phyloP scores from a whole-genome alignment of 2,888 invertebrate genomes.

The Stenotaenia linearis region DNA sequence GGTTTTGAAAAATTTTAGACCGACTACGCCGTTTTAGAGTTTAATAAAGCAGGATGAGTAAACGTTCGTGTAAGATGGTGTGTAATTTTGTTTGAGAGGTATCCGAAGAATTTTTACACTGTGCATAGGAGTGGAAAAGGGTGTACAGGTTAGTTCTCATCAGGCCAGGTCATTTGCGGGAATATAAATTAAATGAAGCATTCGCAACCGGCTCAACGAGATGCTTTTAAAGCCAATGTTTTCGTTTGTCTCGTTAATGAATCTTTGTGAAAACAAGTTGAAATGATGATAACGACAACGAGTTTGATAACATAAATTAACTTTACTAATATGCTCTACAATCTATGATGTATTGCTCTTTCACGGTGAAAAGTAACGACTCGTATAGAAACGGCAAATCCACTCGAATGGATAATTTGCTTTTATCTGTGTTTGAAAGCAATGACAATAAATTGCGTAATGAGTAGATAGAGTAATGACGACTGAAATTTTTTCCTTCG shows the following conservation, averaged over 20 bases:
- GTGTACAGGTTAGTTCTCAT: slow-evolving; percentile 22
- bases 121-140: neutral
- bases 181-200: slow-evolving; percentile 8
- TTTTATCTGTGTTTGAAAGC: too few relatives aligned
- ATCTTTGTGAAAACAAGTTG: neutral
- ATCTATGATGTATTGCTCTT: neutral
- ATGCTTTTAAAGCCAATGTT: slow-evolving; percentile 17
- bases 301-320: neutral
- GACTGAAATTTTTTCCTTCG: too few relatives aligned
- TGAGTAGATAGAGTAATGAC: too few relatives aligned
- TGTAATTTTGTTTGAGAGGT: neutral
- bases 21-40: neutral
- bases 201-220: neutral
- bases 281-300: neutral
- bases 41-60: slow-evolving; percentile 22
- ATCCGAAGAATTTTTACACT: neutral
- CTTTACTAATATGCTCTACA: neutral
- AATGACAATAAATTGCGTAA: too few relatives aligned
- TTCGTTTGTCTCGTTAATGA: neutral
- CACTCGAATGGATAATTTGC: too few relatives aligned
- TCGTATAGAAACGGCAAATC: too few relatives aligned
- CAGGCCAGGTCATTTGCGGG: slow-evolving; percentile 6
- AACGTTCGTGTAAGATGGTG: neutral
- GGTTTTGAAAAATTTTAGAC: neutral
- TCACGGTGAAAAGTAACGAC: neutral